Base-by-base conservation (phyloP, 2,797 vertebrate genomes). In the Periophthalmus magnuspinnatus region DNA sequence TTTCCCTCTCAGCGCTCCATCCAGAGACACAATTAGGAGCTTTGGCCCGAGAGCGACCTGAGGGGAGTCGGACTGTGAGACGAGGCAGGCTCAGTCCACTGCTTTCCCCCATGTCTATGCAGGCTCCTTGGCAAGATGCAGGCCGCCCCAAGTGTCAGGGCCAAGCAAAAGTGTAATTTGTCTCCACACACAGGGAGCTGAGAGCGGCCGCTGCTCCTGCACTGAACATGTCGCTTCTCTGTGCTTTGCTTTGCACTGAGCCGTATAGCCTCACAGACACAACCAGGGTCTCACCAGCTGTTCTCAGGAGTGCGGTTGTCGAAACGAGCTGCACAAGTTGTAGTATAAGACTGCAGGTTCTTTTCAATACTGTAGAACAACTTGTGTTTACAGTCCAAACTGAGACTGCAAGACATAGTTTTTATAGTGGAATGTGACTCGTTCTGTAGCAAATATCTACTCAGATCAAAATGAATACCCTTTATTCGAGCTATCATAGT, bases 1-100 rank as follows among this genome's bases (percentile, higher is more conserved):
- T 71, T 69, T 65, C 67, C 78, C 75, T 68, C 61, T 69, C 67
- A 85, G 88, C 75, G 74, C 88, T 80, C 86, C 84, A 80, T 84
- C 89, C 81, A 80, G 86, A 92, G 89, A 88, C 86, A 78, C 88
- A 88, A 89, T 92, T 90, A 90, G 79, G 74, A 79, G 71, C 77
- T 60, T 68, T 76, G 68, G 84, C 80, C 85, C 71, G 80, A 90
- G 90, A 86, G 74, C 67, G 81, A 69, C 61, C 80, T 56, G 74
- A 81, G 81, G 67, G 19, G 45, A 77, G 79, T 74, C 80, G 85
- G 81, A 88, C 70, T 80, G 82, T 83, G 86, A 88, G 79, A 83
- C 64, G 85, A 87, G 90, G 82, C 86, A 86, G 90, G 85, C 86
- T 89, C 79, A 58, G 82, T 33, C 66, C 67, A 77, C 78, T 81